Evolutionary conservation across 2,888 invertebrate species (phyloP), one percentile per base, ranked within the genome.

Genomic region (Caenorhabditis sp.): DNA sequence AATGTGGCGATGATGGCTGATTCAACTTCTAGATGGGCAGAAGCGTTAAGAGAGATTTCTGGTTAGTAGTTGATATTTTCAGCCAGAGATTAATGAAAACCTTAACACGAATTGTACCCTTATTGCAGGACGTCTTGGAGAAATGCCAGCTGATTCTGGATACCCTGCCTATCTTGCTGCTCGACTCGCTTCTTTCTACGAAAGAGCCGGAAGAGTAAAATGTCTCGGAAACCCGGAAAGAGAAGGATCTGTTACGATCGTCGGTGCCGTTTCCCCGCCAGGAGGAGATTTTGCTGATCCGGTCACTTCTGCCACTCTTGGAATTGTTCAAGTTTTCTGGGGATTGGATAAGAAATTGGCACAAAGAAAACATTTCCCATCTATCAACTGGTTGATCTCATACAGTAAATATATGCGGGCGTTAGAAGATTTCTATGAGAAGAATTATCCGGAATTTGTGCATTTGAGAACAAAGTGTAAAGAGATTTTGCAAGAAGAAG

Each of bases 211-310:
- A 78, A 92, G 97, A 70, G 95, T 97, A 82, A 95, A 94, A 90
- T 85, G 83, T 58, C 63, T 75, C 25, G 68, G 71, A 63, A 75
- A 60, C 90, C 99, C 99, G 1, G 95, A 95, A 89, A 91, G 99
- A 85, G 97, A 99, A 90, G 99, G 99, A 67, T 96, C 95, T 66
- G 97, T 99, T 63, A 97, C 96, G 83, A 99, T 99, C 90, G 99
- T 99, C 72, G 99, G 99, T 80, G 99, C 99, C 60, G 90, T 99
- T 77, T 99, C 97, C 1, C 99, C 97, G 57, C 99, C 99, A 87
- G 99, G 99, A 90, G 99, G 99, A 90, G 99, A 99, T 91, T 99
- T 99, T 92, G 97, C 99, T n/a, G 99, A 99, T 92, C 99, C 99
- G 61, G 99, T 99, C 64, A 99, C 99, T 1, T 95, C 97, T 0